These are phyloP conservation scores for Circaetus cinerascens DNA, from an alignment of 2,113 vertebrate genomes.

Conservation along the genomic window DNA sequence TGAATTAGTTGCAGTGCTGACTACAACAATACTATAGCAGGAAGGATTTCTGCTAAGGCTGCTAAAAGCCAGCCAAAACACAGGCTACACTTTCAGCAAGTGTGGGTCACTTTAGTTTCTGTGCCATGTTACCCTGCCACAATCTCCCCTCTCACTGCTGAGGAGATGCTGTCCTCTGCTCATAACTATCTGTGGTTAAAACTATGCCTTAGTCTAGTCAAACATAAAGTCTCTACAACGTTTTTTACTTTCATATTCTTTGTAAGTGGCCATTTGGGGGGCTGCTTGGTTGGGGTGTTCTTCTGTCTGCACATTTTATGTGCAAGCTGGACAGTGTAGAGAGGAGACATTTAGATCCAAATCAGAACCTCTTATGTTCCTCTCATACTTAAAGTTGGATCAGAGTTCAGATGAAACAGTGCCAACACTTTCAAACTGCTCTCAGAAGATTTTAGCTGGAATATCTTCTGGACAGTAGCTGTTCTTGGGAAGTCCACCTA, in stretches of 20 bases:
- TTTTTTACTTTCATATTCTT: neutral
- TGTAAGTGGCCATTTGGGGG: neutral
- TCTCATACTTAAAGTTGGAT: neutral
- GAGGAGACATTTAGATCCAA: neutral
- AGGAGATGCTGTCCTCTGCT: neutral
- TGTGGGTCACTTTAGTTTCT: neutral
- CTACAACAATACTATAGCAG: neutral
- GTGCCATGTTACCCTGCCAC: neutral
- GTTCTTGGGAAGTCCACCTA: neutral
- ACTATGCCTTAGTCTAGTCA: neutral
- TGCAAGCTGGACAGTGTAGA: neutral
- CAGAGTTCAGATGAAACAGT: neutral
- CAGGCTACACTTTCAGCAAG: neutral
- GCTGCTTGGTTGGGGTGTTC: neutral
- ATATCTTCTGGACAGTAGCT: slow-evolving; percentile 11
- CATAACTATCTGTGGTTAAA: neutral
- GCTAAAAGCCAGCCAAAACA: neutral
- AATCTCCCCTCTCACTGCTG: neutral
- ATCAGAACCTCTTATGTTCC: neutral
- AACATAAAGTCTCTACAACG: neutral
- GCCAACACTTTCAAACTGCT: neutral
- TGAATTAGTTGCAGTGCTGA: neutral
- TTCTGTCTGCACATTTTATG: neutral
- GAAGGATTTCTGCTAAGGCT: neutral
- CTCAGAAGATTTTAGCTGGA: slow-evolving; percentile 1